Conservation (phyloP, 2,888 invertebrate species). For the Conops quadrifasciatus region DNA sequence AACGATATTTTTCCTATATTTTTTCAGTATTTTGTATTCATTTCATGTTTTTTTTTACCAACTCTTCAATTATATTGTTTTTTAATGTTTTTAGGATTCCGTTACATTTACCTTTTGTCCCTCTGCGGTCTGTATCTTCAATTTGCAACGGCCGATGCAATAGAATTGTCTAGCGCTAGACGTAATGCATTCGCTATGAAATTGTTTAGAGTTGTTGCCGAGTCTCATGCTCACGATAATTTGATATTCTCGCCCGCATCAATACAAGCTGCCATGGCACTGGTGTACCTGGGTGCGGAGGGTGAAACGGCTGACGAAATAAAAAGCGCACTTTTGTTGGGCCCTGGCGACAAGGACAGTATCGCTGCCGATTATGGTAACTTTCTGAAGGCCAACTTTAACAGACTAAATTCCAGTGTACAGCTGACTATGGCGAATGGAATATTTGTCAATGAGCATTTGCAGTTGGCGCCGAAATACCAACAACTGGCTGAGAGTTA, state of each 20-base stretch:
- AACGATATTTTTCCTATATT: too few species aligned
- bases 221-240: constrained; percentile 44
- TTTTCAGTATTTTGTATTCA: too few species aligned
- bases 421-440: constrained; percentile 74
- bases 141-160: constrained; percentile 41
- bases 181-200: constrained; percentile 52
- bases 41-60: too few species aligned
- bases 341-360: constrained; percentile 44
- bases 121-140: constrained; percentile 17
- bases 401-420: constrained; percentile 35
- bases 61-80: too few species aligned
- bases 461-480: constrained; percentile 68
- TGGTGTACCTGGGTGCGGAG: constrained; percentile 76
- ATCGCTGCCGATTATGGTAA: constrained; percentile 52
- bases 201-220: constrained; percentile 48
- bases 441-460: constrained; percentile 71
- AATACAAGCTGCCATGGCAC: constrained; percentile 74
- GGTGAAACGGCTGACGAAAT: constrained; percentile 63
- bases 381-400: constrained; percentile 48
- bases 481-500: constrained; percentile 69
- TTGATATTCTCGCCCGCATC: constrained; percentile 66
- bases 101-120: background rate
- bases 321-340: constrained; percentile 45
- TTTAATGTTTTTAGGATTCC: background rate
- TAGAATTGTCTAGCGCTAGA: constrained; percentile 46